Percentiles rank a stretch among this genome's conserved stretches.
Evolutionary conservation across 2,888 invertebrate species (phyloP).

Genomic region (Lasioglossum vierecki): DNA sequence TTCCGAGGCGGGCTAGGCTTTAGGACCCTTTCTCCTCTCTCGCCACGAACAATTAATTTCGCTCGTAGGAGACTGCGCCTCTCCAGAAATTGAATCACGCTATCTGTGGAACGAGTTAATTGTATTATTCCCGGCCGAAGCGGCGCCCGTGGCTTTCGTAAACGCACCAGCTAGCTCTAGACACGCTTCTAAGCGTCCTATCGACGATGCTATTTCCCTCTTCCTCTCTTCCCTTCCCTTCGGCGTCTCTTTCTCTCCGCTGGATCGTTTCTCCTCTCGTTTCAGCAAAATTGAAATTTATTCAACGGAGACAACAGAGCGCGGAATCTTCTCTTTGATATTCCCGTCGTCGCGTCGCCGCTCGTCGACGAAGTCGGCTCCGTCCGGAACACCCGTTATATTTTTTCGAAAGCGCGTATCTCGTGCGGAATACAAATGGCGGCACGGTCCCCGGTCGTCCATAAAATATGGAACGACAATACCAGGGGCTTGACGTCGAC

Average conservation of each 20-base stretch:
- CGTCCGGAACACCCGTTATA: constrained; percentile 49
- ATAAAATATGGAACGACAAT: constrained; percentile 36
- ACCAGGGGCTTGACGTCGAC: not conserved
- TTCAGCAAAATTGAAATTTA: constrained; percentile 74
- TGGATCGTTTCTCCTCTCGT: constrained; percentile 27
- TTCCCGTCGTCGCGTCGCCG: constrained; percentile 51
- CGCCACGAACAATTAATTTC: constrained; percentile 71
- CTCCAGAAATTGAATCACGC: constrained; percentile 75
- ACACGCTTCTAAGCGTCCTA: constrained; percentile 71
- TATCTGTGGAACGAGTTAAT: constrained; percentile 73
- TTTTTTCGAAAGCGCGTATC: constrained; percentile 48
- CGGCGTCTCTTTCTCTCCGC: constrained; percentile 25
- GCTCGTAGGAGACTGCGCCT: constrained; percentile 60
- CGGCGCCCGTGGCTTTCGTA: constrained; percentile 67
- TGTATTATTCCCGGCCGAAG: constrained; percentile 75
- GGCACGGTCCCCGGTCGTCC: not conserved
- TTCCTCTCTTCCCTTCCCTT: not conserved
- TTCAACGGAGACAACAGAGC: constrained; percentile 54
- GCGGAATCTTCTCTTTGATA: constrained; percentile 56
- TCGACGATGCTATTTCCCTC: constrained; percentile 56
- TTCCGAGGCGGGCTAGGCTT: not conserved
- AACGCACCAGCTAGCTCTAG: constrained; percentile 73
- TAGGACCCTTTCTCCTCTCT: constrained; percentile 4
- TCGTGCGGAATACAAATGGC: constrained; percentile 46
- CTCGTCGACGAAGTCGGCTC: constrained; percentile 24